Evolutionary conservation across 2,888 invertebrate species (phyloP), one percentile per base, ranked within the genome.

Genomic region (Candidula unifasciata): DNA sequence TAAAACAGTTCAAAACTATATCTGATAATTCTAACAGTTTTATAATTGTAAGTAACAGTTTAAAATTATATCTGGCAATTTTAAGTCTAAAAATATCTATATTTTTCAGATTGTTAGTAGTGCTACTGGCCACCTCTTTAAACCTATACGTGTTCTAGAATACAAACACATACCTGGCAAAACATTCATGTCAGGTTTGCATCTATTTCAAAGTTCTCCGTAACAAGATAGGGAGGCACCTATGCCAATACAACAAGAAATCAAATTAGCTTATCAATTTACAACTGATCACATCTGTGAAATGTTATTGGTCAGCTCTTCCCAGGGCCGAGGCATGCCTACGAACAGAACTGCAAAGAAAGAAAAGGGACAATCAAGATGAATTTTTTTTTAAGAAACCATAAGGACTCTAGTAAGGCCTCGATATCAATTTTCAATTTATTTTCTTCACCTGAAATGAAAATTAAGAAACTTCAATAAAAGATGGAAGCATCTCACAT

Each of bases 191-290:
- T 84, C 85, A 83, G 85, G 87, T 87, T 86, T 85, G 85, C 85
- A 86, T 85, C 83, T 85, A 87, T 87, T 87, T 87, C 87, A 87
- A 82, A 83, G 83, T 79, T 85, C 87, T 84, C 85, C 87, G 83
- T 84, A 73, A 83, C 84, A 84, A 87, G 85, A 87, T 73, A 87
- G 83, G 80, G 60, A n/a, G 87, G 84, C 84, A 87, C 87, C 87
- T 88, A 87, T 87, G 83, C 82, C 84, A 86, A 86, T 78, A 85
- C 79, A 85, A 85, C 69, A 85, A 85, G 80, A 83, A 77, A 87
- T 78, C 85, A 81, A 80, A 85, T 86, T 83, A 86, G 83, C 81
- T 80, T 83, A 80, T 82, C 64, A 80, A 74, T 54, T 77, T 33
- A 81, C 21, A 30, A 82, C 71, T 54, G 35, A 80, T 82, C 68